phyloP scores from a whole-genome alignment of 2,888 invertebrate species.

The Polietes domitor region DNA sequence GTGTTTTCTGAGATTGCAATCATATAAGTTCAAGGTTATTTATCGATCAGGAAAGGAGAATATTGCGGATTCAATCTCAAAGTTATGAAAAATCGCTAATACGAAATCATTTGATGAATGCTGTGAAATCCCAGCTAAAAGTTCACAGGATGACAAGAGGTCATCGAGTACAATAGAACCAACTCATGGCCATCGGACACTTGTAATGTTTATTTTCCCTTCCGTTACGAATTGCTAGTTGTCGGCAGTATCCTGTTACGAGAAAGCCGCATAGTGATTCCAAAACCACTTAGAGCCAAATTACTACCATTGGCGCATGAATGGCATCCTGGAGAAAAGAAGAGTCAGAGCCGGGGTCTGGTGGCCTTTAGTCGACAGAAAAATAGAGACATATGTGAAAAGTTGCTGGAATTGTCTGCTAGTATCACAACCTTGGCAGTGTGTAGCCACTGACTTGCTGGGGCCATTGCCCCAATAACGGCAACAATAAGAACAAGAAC shows the following conservation, averaged over 20 bases:
- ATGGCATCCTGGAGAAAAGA: constrained; percentile 27
- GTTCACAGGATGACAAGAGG: background rate
- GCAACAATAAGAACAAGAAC: no score
- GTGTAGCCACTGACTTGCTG: constrained; percentile 10
- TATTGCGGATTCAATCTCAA: constrained; percentile 57
- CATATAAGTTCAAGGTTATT: constrained; percentile 34
- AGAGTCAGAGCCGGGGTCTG: constrained; percentile 25
- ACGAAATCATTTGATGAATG: constrained; percentile 34
- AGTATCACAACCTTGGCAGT: constrained; percentile 15
- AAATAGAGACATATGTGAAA: constrained; percentile 20
- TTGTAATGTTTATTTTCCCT: no score
- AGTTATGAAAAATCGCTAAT: constrained; percentile 44
- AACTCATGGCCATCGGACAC: background rate
- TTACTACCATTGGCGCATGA: background rate
- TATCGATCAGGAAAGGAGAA: constrained; percentile 50
- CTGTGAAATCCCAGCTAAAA: background rate
- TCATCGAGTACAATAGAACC: background rate
- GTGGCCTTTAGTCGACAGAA: constrained; percentile 43
- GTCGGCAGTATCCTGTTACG: background rate
- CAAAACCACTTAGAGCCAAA: background rate
- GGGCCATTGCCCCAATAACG: constrained; percentile 17
- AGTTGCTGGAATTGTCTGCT: constrained; percentile 11
- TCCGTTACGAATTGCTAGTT: background rate
- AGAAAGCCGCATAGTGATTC: background rate
- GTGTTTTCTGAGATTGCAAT: constrained; percentile 34